Evolutionary conservation across 2,113 vertebrate species (phyloP).

Genomic region (Zosterops lateralis): DNA sequence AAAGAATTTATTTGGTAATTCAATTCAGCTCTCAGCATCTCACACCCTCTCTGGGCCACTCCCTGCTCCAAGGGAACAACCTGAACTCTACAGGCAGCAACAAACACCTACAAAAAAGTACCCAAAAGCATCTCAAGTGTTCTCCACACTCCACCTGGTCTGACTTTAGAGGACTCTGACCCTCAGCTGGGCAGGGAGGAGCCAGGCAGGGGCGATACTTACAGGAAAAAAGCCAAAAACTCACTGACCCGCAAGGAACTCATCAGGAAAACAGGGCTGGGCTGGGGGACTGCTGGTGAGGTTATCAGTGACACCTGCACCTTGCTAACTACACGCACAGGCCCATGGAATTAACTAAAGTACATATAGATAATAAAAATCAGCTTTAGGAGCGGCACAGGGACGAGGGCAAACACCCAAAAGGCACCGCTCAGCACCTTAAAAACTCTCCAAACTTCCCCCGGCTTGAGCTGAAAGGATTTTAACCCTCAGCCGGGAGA

Average conservation of each 20-base stretch:
- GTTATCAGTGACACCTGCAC: background rate
- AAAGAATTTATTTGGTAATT: background rate
- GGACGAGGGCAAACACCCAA: background rate
- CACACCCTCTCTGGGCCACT: background rate
- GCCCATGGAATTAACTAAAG: accelerated
- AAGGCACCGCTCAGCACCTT: accelerated
- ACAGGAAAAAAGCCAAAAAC: background rate
- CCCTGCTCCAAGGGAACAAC: background rate
- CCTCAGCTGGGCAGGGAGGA: background rate
- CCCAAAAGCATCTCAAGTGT: accelerated
- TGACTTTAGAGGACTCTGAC: background rate
- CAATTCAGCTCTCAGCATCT: accelerated
- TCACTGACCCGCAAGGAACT: background rate
- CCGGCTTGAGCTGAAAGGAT: background rate
- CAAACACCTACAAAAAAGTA: background rate
- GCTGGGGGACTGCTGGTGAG: background rate
- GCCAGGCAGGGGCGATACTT: accelerated
- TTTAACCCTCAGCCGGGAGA: background rate
- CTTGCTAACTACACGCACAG: accelerated
- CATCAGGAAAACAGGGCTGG: background rate
- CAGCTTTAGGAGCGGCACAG: accelerated
- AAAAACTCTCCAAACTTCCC: background rate
- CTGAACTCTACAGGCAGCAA: accelerated
- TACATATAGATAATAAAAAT: accelerated
- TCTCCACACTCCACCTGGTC: background rate